These are phyloP conservation scores for Pseudococcus viburni DNA, from an alignment of 2,888 invertebrate genomes.

Conservation along the genomic window DNA sequence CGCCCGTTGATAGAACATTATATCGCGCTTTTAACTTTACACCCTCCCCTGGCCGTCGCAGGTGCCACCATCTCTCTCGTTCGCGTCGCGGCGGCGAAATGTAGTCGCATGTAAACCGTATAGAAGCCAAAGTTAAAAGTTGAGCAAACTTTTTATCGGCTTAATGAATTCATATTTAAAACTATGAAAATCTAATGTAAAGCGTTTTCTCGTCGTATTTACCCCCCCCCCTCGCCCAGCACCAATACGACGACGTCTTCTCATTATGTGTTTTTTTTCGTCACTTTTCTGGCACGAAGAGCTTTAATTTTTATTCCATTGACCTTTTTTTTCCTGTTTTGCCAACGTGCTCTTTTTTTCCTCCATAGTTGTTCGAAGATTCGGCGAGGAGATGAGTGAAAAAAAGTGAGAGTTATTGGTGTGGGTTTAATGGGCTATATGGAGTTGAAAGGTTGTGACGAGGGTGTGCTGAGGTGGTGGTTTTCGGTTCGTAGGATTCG, in stretches of 20 bases:
- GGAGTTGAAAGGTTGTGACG: too few species aligned
- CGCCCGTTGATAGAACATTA: constrained; percentile 43
- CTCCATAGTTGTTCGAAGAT: not conserved
- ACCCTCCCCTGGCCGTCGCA: not conserved
- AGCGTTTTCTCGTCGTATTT: not conserved
- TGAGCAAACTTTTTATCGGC: constrained; percentile 52
- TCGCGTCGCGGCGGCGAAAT: not conserved
- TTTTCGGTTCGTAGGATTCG: too few species aligned
- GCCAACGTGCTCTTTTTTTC: not conserved
- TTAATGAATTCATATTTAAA: constrained; percentile 51
- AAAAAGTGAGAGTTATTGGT: not conserved
- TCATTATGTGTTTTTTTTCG: not conserved
- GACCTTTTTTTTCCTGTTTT: not conserved
- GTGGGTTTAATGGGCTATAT: too few species aligned
- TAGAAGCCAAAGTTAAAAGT: constrained; percentile 36
- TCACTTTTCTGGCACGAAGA: constrained; percentile 32
- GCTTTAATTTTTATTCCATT: constrained; percentile 43
- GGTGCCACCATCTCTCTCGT: not conserved
- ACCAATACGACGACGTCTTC: not conserved
- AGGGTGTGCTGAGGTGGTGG: too few species aligned
- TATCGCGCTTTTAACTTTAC: constrained; percentile 37
- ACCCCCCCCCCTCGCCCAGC: not conserved
- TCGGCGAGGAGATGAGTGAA: not conserved
- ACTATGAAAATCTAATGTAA: constrained; percentile 42
- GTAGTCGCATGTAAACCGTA: constrained; percentile 32